Evolutionary conservation across 2,113 vertebrate genomes (phyloP).

Genomic region (Psilopogon haemacephalus): DNA sequence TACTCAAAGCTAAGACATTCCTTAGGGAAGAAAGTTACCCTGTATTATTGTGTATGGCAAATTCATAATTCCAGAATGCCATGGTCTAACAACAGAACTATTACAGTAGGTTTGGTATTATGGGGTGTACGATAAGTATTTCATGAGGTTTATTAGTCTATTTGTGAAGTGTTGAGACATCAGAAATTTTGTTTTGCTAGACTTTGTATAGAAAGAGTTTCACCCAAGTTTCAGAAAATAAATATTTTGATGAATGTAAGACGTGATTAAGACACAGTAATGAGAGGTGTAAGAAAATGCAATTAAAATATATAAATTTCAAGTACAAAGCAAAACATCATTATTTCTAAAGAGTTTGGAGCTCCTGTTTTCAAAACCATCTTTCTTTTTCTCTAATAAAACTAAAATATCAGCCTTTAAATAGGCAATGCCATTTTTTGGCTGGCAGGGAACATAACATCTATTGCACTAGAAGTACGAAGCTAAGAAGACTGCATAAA

Average conservation of each 20-base stretch:
- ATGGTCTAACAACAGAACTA: background rate
- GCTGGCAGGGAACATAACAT: constrained; percentile 17
- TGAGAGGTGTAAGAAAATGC: constrained; percentile 31
- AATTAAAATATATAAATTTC: constrained; percentile 26
- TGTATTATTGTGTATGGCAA: background rate
- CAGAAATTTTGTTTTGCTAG: background rate
- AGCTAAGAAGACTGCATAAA: constrained; percentile 31
- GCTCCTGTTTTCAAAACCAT: background rate
- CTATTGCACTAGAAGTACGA: constrained; percentile 12
- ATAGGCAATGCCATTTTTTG: background rate
- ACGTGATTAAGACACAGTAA: constrained; percentile 28
- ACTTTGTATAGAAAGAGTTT: constrained; percentile 41
- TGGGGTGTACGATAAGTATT: background rate
- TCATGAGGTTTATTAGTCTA: background rate
- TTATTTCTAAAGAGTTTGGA: background rate
- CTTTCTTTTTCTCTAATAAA: background rate
- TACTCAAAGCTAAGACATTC: too few species aligned
- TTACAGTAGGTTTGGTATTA: background rate
- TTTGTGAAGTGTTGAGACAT: background rate
- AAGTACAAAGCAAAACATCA: constrained; percentile 37
- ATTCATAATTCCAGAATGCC: background rate
- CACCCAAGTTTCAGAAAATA: constrained; percentile 49
- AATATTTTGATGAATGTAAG: background rate
- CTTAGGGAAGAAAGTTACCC: background rate
- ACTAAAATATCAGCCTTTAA: constrained; percentile 5